Evolutionary conservation across 2,113 vertebrate species (phyloP), one percentile per base, ranked within the genome.

Genomic region (Macaca nemestrina): DNA sequence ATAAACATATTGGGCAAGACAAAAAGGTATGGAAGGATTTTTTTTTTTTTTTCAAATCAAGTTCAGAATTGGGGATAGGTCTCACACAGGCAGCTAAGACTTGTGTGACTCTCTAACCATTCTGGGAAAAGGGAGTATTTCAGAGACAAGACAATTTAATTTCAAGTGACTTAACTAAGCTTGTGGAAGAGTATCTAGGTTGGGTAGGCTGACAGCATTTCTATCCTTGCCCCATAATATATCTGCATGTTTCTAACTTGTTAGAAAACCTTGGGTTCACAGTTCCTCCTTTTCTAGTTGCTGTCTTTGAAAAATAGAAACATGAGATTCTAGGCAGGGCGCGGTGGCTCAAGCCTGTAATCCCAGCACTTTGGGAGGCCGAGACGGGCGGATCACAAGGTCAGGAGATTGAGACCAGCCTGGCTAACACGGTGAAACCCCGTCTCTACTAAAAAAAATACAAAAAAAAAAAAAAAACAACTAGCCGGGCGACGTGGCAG

Each of bases 291-390:
- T 96, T 94, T 48, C 18, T 61, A 91, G 78, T 55, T 79, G 17
- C 22, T 59, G 5, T 84, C 59, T 93, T 97, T 78, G 87, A 94
- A 96, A 82, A 45, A 13, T 68, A 78, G 59, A 86, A 72, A 38
- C 23, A 88, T 48, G 25, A 90, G n/a, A 38, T 61, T 79, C 83
- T 90, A 40, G 40, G 40, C 40, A 40, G 40, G 40, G 40, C 40
- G 40, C 40, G 4, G 40, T 40, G 40, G 40, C 40, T 40, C 40
- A 40, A 40, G 40, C 40, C 40, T 40, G 40, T 40, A 40, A 40
- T 40, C 40, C 40, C 40, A 40, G 40, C 40, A 40, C 40, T 40
- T 40, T 40, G 40, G 40, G 40, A 40, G 40, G 40, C 40, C 40
- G 40, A 40, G 40, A 40, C 40, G 4, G 40, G 40, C 40, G 40